Conservation (phyloP, 2,797 vertebrate genomes). For the Xyrichtys novacula region DNA sequence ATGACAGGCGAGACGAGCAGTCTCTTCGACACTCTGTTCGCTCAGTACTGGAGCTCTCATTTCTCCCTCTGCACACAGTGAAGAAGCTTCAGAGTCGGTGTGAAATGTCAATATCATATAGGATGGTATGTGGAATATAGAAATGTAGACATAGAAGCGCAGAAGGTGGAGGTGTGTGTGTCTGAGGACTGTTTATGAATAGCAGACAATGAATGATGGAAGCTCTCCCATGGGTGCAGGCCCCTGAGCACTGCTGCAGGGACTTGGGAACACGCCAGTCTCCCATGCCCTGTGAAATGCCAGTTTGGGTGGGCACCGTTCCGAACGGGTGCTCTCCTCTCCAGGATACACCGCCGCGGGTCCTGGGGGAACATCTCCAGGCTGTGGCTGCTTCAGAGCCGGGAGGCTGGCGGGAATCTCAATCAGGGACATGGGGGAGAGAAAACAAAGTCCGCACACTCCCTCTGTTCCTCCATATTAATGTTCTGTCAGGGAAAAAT, state of each 20-base stretch:
- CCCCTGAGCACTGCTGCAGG: slow-evolving; percentile 75
- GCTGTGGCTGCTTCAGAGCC: slow-evolving; percentile 66
- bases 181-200: slow-evolving; percentile 68
- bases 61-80: slow-evolving; percentile 58
- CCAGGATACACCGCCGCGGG: slow-evolving; percentile 64
- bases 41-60: slow-evolving; percentile 38
- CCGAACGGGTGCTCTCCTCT: slow-evolving; percentile 79
- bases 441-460: slow-evolving; percentile 56
- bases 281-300: slow-evolving; percentile 81
- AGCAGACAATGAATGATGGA: slow-evolving; percentile 81
- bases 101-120: slow-evolving; percentile 65
- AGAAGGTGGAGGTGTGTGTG: slow-evolving; percentile 27
- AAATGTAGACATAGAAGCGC: slow-evolving; percentile 47
- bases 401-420: slow-evolving; percentile 74
- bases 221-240: slow-evolving; percentile 72
- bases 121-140: slow-evolving; percentile 60
- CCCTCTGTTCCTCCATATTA: slow-evolving; percentile 55
- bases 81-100: slow-evolving; percentile 52
- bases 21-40: slow-evolving; percentile 60
- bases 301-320: slow-evolving; percentile 82
- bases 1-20: slow-evolving; percentile 79
- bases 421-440: slow-evolving; percentile 63
- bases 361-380: slow-evolving; percentile 71
- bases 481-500: slow-evolving; percentile 24
- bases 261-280: slow-evolving; percentile 79